These are phyloP conservation scores for Zophobas morio DNA, from an alignment of 1,140 invertebrate genomes.

Conservation along the genomic window DNA sequence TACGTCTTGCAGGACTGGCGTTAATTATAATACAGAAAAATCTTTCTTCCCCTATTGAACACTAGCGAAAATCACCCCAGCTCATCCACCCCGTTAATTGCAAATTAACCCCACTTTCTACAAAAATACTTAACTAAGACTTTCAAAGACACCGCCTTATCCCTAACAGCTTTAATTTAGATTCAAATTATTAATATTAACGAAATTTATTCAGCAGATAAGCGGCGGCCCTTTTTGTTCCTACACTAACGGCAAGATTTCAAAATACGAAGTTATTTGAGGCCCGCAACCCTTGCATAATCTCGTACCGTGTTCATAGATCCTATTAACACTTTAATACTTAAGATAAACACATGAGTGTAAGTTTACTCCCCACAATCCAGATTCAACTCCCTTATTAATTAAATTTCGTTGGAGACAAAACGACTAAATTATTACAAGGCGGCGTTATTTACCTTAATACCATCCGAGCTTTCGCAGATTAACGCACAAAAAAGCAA, in stretches of 20 bases:
- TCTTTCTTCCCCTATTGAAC: too few relatives aligned
- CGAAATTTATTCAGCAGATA: too few relatives aligned
- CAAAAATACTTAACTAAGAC: too few relatives aligned
- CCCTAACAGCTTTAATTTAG: too few relatives aligned
- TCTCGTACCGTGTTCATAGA: conserved; percentile 48
- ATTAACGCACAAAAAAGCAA: conserved; percentile 1
- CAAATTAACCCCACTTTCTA: too few relatives aligned
- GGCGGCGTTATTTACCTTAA: conserved; percentile 35
- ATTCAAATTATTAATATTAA: too few relatives aligned
- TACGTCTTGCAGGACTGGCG: too few relatives aligned
- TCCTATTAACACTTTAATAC: conserved; percentile 55
- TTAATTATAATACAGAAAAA: too few relatives aligned
- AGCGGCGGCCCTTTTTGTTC: too few relatives aligned
- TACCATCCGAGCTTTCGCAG: neutral
- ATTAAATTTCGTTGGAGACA: conserved; percentile 51
- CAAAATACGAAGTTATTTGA: conserved; percentile 28
- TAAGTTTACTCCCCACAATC: conserved; percentile 52
- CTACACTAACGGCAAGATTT: neutral
- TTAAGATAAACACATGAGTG: conserved; percentile 54
- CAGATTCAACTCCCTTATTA: conserved; percentile 52
- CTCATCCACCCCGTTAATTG: too few relatives aligned
- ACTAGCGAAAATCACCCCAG: too few relatives aligned
- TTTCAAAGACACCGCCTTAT: too few relatives aligned
- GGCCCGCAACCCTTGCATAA: conserved; percentile 37
- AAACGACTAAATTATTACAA: conserved; percentile 51